Base-by-base conservation (phyloP, 2,797 vertebrate genomes). In the Coreius guichenoti region DNA sequence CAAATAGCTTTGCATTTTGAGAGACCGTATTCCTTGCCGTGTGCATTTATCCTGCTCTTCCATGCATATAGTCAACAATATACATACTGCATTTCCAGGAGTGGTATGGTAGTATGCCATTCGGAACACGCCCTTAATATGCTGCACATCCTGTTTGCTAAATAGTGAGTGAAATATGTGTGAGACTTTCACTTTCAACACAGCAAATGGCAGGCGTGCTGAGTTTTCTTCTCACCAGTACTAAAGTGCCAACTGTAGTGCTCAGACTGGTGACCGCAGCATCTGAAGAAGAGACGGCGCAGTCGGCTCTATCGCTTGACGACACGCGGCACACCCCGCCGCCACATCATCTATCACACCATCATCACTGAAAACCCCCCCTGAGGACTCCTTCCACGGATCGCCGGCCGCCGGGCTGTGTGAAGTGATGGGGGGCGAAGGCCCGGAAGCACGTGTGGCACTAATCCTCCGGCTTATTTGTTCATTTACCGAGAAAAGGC, bases 391-490 rank as follows among this genome's bases (percentile, higher is more conserved):
- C 80, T 73, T 29, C 13, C 68, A 70, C 16, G 33, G 84, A 67
- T 47, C 69, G 85, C 74, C 56, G 74, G 33, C 63, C 86, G 2
- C 19, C 47, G 73, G 87, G 67, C 83, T 68, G n/a, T 29, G 31
- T 4, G 67, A 47, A 70, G 74, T 36, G 26, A 83, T 84, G 69
- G 75, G 84, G n/a, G 36, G n/a, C 29, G 14, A 78, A 26, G 39
- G 73, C 74, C 80, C 26, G 26, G 45, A 23, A 82, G 87, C 89
- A 89, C 91, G 87, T 89, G 87, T 88, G 72, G 90, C 89, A 89
- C 91, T 94, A 92, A 94, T 95, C 90, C 91, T 88, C 86, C 87
- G 86, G 87, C 92, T 92, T 94, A 92, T 93, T 92, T 93, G 91
- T 92, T 91, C 86, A 86, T 85, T 89, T 85, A 88, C 86, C 78